Evolutionary conservation across 2,888 invertebrate genomes (phyloP), one percentile per base, ranked within the genome.

Genomic region (Sipha maydis): DNA sequence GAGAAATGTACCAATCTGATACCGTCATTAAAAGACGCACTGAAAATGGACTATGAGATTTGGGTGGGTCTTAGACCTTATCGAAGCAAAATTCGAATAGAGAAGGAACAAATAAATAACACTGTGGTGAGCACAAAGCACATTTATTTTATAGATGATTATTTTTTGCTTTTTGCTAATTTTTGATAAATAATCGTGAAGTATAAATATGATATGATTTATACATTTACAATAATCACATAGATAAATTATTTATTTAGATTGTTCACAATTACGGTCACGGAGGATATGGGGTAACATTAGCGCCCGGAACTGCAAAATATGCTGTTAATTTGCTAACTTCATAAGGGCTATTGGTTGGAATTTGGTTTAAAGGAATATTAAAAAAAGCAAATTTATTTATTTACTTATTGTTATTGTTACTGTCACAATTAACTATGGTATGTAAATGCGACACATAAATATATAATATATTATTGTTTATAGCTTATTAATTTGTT

Each of bases 241-340:
- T 3, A 25, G 21, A 4, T 61, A 61, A 61, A 61, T 21, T 61
- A 61, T 61, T 54, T 38, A 9, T 77, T 0, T 93, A 94, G 93
- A 93, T 98, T 61, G 95, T 98, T 11, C 98, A 99, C 92, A 97
- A 98, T 92, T 98, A 98, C 91, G 98, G 98, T 0, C 98, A 98
- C 91, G 98, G 98, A 0, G 98, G 97, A 0, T 97, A 98, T 91
- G 98, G 98, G 0, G 96, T 98, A 0, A 96, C 96, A 89, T 94
- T 97, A 69, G 96, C 97, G 9, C 98, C 98, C 54, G 98, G 98
- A 17, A 97, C 97, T 0, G 95, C 96, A 0, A 93, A 94, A 89
- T 93, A 97, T 91, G 97, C 97, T 0, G 94, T 96, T 0, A 91
- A 94, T 84, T 92, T 96, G 31, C 95, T 89, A 31, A n/a, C 28